These are phyloP conservation scores for Lochmaea capreae DNA, from an alignment of 2,888 invertebrate genomes.

Conservation along the genomic window DNA sequence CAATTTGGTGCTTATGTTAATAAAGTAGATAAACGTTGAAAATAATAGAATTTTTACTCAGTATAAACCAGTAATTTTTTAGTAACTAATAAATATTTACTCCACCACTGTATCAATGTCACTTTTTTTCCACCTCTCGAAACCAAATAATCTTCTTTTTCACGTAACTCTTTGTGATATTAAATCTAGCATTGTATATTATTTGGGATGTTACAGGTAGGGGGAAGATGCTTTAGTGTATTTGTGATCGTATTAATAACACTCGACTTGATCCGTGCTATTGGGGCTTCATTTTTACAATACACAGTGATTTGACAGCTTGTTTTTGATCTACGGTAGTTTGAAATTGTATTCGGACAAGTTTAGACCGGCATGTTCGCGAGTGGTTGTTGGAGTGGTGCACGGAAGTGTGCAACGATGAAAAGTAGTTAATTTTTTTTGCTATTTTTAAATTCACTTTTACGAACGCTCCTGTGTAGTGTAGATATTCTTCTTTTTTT, in stretches of 20 bases:
- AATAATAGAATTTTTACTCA: no score
- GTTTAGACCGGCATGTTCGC: slow-evolving; percentile 42
- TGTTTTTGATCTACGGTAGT: slow-evolving; percentile 11
- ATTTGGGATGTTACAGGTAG: slow-evolving; percentile 45
- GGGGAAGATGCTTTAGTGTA: slow-evolving; percentile 29
- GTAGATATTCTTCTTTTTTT: no score
- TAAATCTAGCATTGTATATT: slow-evolving; percentile 33
- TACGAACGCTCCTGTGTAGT: not conserved
- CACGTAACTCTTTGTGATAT: slow-evolving; percentile 47
- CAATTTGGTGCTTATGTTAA: no score
- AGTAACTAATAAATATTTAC: not conserved
- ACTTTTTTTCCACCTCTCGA: slow-evolving; percentile 36
- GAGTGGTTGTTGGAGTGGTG: slow-evolving; percentile 29
- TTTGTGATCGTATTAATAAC: slow-evolving; percentile 51
- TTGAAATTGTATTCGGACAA: slow-evolving; percentile 33
- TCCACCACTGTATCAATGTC: slow-evolving; percentile 19
- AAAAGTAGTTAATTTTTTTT: slow-evolving; percentile 15
- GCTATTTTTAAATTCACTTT: not conserved
- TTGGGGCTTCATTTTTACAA: slow-evolving; percentile 31
- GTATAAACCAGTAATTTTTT: not conserved
- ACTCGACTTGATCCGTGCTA: slow-evolving; percentile 40
- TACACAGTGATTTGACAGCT: not conserved
- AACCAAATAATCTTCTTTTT: slow-evolving; percentile 44
- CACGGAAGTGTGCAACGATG: slow-evolving; percentile 36
- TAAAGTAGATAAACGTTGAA: no score